Evolutionary conservation across 1,140 invertebrate genomes (phyloP), one percentile per base, ranked within the genome.

Genomic region (Apis dorsata): DNA sequence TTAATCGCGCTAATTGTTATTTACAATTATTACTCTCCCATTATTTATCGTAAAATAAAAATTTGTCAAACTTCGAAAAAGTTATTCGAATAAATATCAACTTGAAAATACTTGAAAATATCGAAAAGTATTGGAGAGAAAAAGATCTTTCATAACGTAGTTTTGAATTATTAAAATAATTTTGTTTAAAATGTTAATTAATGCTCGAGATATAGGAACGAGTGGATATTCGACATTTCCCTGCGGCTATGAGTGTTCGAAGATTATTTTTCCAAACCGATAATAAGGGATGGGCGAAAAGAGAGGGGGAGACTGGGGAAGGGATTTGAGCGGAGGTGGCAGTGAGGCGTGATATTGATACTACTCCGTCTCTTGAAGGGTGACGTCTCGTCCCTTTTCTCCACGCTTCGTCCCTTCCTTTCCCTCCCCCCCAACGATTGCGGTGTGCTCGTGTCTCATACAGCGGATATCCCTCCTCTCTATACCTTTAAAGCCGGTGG

Each of bases 341-440:
- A 91, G 86, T 88, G 90, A 91, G 89, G 91, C 91, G 90, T 91
- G 91, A 91, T 91, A 91, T 91, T 91, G 91, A 91, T 91, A 91
- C 91, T 91, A 90, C 84, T 90, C 87, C 89, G 86, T 90, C 87
- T 91, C 85, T 86, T 66, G 81, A 90, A 81, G 90, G 90, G 89
- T 90, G 88, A 89, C 89, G 83, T 90, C 73, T 83, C 85, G 81
- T 85, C 85, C 86, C 70, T 81, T 84, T 76, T 80, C 81, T 69
- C 78, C 78, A 74, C 34, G 65, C 13, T 51, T 15, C 62, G 21
- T 53, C 19, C 28, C 59, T 55, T 69, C 63, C 17, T 74, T 68
- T 59, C 51, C n/a, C 66, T 17, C 62, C 24, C 44, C 69, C 34
- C 77, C 86, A 44, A 44, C 63, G 80, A 72, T 34, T 81, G n/a